Conservation (phyloP, 2,113 vertebrate genomes). For the Oxygymnocypris stewartii region DNA sequence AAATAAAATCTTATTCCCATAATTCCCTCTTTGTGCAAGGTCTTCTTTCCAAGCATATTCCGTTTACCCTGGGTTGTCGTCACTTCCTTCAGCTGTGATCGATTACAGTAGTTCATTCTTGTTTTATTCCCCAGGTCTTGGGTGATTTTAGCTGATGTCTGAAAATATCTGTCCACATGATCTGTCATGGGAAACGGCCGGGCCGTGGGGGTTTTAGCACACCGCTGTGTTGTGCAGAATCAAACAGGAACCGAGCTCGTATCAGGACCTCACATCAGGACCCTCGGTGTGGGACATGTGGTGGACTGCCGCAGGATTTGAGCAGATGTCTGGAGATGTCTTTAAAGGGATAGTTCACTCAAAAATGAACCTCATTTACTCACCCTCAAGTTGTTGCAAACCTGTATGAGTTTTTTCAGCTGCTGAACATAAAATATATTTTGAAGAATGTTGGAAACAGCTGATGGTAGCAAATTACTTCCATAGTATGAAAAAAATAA, state of each 20-base stretch:
- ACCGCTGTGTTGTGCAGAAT: background rate
- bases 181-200: background rate
- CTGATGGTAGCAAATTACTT: background rate
- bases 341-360: background rate
- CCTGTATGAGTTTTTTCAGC: too few species aligned
- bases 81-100: background rate
- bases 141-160: conserved; percentile 2
- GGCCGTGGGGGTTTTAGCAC: background rate
- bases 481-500: too few species aligned
- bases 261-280: background rate
- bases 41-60: background rate
- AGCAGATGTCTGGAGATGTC: background rate
- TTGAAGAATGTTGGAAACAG: background rate
- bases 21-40: background rate
- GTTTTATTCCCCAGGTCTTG: background rate
- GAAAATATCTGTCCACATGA: background rate
- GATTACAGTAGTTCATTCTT: conserved; percentile 5
- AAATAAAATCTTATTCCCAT: background rate
- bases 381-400: background rate
- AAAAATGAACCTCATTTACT: background rate
- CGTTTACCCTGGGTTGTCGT: background rate
- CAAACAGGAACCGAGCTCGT: background rate
- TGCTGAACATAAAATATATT: background rate
- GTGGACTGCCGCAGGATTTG: background rate
- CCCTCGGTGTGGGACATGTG: background rate